A percentile compares a stretch with the other conserved stretches of the same genome.
These are phyloP conservation scores for Dicyrtoma fusca DNA, from an alignment of 2,888 invertebrate genomes.

Conservation along the genomic window DNA sequence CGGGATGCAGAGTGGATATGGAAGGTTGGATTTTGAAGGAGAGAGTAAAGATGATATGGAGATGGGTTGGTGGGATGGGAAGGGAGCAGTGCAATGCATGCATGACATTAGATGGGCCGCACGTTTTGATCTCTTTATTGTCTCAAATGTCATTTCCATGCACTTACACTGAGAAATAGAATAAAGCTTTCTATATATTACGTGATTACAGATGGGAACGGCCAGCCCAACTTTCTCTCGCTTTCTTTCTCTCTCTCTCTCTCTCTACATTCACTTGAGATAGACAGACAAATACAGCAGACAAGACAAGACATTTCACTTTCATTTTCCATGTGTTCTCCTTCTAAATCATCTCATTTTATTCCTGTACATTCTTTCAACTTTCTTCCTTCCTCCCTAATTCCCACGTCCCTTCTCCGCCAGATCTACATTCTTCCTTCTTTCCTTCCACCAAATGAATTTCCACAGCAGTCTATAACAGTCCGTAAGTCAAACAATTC, in stretches of 20 bases:
- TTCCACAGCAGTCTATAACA: no score
- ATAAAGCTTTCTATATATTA: conserved; percentile 9
- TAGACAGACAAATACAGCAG: background rate
- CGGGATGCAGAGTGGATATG: no score
- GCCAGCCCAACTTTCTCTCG: background rate
- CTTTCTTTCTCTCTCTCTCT: conserved; percentile 5
- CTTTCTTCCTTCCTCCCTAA: background rate
- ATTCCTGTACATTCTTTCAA: background rate
- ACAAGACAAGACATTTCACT: conserved; percentile 14
- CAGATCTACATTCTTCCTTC: background rate
- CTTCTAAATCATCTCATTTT: conserved; percentile 16
- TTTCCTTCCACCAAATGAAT: background rate
- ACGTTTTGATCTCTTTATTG: conserved; percentile 27
- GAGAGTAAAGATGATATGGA: background rate
- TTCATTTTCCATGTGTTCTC: conserved; percentile 19
- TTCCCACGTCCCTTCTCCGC: background rate
- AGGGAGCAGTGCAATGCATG: background rate
- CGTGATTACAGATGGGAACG: conserved; percentile 6
- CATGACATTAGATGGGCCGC: conserved; percentile 7
- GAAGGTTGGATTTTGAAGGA: no score
- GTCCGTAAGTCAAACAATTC: no score
- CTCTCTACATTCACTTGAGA: background rate
- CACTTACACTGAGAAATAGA: background rate
- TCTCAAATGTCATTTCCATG: conserved; percentile 26
- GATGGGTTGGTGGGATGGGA: background rate